Evolutionary conservation across 2,888 invertebrate genomes (phyloP).

Genomic region (Himalopsyche kuldschensis): DNA sequence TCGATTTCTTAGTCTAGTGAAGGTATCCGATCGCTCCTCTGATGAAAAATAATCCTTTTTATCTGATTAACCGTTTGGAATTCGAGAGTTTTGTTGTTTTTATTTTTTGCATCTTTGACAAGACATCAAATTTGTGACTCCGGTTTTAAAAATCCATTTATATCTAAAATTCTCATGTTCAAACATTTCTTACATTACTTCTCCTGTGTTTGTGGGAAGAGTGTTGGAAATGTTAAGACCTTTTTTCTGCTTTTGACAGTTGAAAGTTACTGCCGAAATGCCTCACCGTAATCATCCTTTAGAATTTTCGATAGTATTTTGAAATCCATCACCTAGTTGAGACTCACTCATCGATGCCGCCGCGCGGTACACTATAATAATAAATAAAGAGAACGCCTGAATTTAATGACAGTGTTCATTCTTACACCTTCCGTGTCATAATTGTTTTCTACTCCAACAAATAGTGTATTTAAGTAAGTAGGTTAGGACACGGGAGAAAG

Average conservation of each 20-base stretch:
- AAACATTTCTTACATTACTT: not conserved
- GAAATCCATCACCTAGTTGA: not conserved
- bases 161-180: not conserved
- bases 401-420: not conserved
- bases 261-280: not conserved
- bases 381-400: not conserved
- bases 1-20: not conserved
- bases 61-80: no score
- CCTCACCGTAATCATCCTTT: not conserved
- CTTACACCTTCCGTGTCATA: not conserved
- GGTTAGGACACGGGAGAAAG: slow-evolving; percentile 26
- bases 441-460: slow-evolving; percentile 15
- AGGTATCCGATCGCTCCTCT: no score
- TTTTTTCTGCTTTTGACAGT: not conserved
- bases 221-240: not conserved
- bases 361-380: not conserved
- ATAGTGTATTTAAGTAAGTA: slow-evolving; percentile 22
- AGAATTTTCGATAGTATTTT: not conserved
- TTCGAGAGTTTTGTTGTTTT: no score
- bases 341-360: not conserved
- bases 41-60: no score
- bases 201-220: not conserved
- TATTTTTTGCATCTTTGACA: not conserved
- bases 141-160: not conserved
- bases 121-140: not conserved